Percentiles rank a stretch among this genome's conserved stretches.
phyloP scores from a whole-genome alignment of 2,113 vertebrate genomes.

The Zapus hudsonius region DNA sequence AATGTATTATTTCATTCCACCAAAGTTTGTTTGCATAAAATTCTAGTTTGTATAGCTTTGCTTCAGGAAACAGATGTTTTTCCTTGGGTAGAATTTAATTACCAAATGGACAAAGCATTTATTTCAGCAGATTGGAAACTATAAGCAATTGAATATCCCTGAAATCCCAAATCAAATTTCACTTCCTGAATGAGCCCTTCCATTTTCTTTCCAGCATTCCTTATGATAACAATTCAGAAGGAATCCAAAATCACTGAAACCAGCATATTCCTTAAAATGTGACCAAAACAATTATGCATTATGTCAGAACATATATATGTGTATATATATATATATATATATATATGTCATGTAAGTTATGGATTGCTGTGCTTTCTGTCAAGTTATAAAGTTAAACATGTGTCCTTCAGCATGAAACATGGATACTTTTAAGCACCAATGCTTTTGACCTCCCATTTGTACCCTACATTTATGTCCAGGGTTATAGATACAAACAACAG shows the following conservation, averaged over 20 bases:
- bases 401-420: not conserved
- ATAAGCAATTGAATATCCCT: constrained; percentile 4
- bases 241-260: not conserved
- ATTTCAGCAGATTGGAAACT: not conserved
- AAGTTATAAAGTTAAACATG: not conserved
- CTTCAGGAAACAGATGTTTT: not conserved
- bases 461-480: not conserved
- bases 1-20: not conserved
- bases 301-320: not conserved
- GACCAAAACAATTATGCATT: not conserved
- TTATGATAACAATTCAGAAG: not conserved
- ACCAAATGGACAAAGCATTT: not conserved
- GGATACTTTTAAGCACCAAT: not conserved
- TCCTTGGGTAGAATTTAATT: not conserved
- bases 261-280: not conserved
- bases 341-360: not conserved
- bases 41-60: constrained; percentile 7
- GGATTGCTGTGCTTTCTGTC: not conserved
- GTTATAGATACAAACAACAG: not conserved
- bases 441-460: not conserved
- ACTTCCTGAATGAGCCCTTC: not conserved
- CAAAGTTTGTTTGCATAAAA: not conserved
- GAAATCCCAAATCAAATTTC: constrained; percentile 3
- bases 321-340: not conserved
- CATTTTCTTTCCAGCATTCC: not conserved